A percentile compares a stretch with the other conserved stretches of the same genome.
Evolutionary conservation across 92 coral and sea anemone genomes (phyloP).

Genomic region (Diadumene lineata): DNA sequence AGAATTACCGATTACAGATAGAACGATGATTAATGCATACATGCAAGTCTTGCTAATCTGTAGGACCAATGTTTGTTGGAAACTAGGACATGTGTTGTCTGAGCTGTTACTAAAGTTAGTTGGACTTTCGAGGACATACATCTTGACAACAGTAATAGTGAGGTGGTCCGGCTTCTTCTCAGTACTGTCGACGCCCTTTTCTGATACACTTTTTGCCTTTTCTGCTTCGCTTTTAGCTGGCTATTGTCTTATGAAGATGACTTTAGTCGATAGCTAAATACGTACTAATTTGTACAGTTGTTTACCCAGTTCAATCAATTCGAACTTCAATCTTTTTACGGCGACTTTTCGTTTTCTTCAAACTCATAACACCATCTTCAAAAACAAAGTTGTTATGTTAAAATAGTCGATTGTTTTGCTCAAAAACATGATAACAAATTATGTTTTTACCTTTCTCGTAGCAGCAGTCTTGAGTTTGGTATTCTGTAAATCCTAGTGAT

Average conservation of each 20-base stretch:
- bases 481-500: not conserved
- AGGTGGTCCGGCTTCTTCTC: not conserved
- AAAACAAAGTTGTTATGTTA: not conserved
- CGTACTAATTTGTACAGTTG: too few species aligned
- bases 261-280: too few species aligned
- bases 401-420: not conserved
- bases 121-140: constrained; percentile 2
- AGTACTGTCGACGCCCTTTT: not conserved
- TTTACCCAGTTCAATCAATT: not conserved
- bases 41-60: constrained; percentile 63
- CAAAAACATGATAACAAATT: not conserved
- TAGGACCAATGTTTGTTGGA: constrained; percentile 47
- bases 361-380: not conserved
- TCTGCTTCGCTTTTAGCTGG: too few species aligned
- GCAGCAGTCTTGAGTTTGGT: not conserved
- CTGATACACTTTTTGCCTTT: too few species aligned
- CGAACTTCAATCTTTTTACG: not conserved
- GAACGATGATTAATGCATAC: constrained; percentile 49
- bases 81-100: constrained; percentile 30
- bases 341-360: not conserved
- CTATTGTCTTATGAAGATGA: too few species aligned
- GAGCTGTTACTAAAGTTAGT: constrained; percentile 9
- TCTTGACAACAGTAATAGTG: not conserved
- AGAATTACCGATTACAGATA: constrained; percentile 74
- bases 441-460: not conserved